Evolutionary conservation across 2,797 vertebrate species (phyloP), one percentile per base, ranked within the genome.

Genomic region (Momotus momota): DNA sequence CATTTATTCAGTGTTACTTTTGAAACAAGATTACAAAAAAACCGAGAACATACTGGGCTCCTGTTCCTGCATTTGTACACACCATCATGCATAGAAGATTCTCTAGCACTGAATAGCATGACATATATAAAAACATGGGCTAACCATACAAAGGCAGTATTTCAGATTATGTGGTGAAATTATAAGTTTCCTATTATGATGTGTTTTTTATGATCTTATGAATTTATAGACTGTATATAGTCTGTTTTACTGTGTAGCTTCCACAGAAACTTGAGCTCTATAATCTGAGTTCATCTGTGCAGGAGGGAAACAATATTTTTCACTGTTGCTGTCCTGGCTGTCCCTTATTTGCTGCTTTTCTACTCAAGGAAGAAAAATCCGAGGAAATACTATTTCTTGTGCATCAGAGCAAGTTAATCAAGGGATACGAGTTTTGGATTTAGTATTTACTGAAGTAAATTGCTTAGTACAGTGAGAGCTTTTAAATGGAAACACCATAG

Each of bases 181-280:
- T 54, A 41, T 12, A 35, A 7, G 4, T 62, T 84, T 93, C 17
- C 35, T 15, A 26, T 66, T 55, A 19, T 29, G 29, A 38, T 3
- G 0, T 19, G 0, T 19, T 52, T n/a, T 66, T 48, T 51, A 62
- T 1, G 1, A 21, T 48, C 18, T 40, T 78, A 22, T 0, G 3
- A 52, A 41, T 92, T 75, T 82, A 14, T 49, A 21, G 14, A 66
- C 78, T 86, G 14, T 38, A 13, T 78, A 27, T 70, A 77, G 26
- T 25, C 33, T 75, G 5, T 41, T 46, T 46, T 46, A 29, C 29
- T 0, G 1, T 33, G 45, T 71, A 38, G 22, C 27, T 43, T 69
- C 8, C 14, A 3, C 67, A 20, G 51, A 64, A 67, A 45, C 26
- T 29, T 62, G 49, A 69, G 20, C 31, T 43, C 10, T 43, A 6